Evolutionary conservation across 2,113 vertebrate species (phyloP), one percentile per base, ranked within the genome.

Genomic region (Delphinapterus leucas): DNA sequence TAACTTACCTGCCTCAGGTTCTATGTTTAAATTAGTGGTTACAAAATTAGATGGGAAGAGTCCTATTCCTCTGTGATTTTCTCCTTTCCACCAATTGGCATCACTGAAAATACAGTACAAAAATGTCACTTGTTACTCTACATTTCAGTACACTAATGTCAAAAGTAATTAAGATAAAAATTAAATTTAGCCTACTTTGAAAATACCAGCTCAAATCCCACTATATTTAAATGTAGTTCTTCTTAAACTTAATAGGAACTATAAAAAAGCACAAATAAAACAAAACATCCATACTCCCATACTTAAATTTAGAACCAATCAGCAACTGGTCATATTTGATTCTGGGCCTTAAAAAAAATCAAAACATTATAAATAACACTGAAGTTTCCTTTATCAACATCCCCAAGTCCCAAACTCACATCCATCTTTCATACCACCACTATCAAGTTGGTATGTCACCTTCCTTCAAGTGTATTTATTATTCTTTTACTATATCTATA

Each of bases 31-130:
- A 96, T 99, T 99, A 91, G 99, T 98, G 70, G 99, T 99, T 93
- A 99, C 99, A 93, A 99, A 99, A 98, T 99, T 99, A 61, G 99
- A 99, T 2, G 99, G 99, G 92, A 99, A 99, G 41, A 99, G 99
- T 14, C 99, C 99, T 13, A 99, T 97, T 97, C 99, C 99, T 99
- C 99, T 99, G 94, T 99, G 99, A 97, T 99, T 99, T 98, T 99
- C 99, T 96, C 99, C 99, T 97, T 99, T 99, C 99, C 99, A 99
- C 99, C 99, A 99, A 82, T 99, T 99, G 97, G 99, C 98, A 96
- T 99, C 99, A 85, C 99, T 99, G 97, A 96, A 96, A 97, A 90
- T 92, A 9, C 55, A 94, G 97, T 68, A 84, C 41, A 96, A 90
- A 96, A 84, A 28, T 44, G 41, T 92, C 31, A 93, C 23, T 85